Base-by-base conservation (phyloP, 2,113 vertebrate species). In the Zosterops borbonicus region DNA sequence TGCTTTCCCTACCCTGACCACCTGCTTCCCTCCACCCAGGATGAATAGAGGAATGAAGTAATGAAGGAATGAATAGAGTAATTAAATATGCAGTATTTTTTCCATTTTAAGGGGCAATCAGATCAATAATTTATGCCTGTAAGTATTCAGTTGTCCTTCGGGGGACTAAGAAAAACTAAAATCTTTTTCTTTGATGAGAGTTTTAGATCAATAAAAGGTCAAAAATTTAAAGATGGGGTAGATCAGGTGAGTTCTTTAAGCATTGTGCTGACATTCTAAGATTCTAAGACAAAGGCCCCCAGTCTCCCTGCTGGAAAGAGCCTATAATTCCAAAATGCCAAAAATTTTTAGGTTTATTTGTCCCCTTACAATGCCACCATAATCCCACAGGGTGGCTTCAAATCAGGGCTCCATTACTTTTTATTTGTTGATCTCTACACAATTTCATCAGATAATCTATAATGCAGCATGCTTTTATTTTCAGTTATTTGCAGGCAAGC, bases 131-230 rank as follows among this genome's bases (percentile, higher is more conserved):
- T 97, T 93, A 94, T 96, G 33, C 53, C 35, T 37, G 11, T 7
- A 42, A 74, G 58, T 85, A 35, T 70, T 88, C 80, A 11, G 46
- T 76, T 94, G 44, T 92, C 63, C 74, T 96, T 85, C 47, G 92
- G 65, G 37, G 92, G 62, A 69, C 80, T 88, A 59, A 70, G 53
- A 53, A 87, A 62, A 95, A 83, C 15, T 14, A 89, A 92, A 87
- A 28, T 53, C 33, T 49, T 70, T 92, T 60, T 76, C 11, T 69
- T 73, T 42, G 35, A 65, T 25, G 73, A 84, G 59, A 85, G 88
- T 41, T 96, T 95, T 92, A 92, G 63, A 94, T 96, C 90, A 95
- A 85, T 90, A 84, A 94, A 83, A 73, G 85, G 65, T 42, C 75
- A 67, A 82, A 84, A 94, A 64, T 92, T 96, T 87, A 94, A 60